phyloP scores from a whole-genome alignment of 2,888 invertebrate species.

The Sminthurinus aureus region DNA sequence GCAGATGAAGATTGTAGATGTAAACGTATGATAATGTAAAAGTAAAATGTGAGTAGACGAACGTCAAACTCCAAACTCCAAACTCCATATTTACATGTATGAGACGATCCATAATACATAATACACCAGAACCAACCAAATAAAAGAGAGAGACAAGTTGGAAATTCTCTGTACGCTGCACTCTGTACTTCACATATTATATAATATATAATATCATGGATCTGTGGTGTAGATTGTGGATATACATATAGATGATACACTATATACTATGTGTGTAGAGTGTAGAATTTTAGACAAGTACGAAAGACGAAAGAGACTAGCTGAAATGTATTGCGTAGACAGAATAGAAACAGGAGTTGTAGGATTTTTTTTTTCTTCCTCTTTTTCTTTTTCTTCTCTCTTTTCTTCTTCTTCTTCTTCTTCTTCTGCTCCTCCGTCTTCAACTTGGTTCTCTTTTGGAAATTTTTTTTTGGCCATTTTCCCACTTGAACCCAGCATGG shows the following conservation, averaged over 20 bases:
- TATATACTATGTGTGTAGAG: neutral
- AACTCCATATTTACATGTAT: neutral
- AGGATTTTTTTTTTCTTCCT: constrained; percentile 20
- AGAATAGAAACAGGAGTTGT: constrained; percentile 35
- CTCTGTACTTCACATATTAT: neutral
- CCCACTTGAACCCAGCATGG: constrained; percentile 55
- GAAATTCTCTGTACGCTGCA: neutral
- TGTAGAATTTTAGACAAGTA: constrained; percentile 20
- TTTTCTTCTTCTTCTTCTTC: too few species aligned
- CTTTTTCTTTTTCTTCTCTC: too few species aligned
- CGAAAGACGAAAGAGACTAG: constrained; percentile 21
- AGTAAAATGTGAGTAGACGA: constrained; percentile 16
- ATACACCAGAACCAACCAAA: too few species aligned
- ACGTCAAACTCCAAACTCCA: constrained; percentile 6
- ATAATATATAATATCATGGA: too few species aligned
- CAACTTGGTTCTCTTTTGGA: constrained; percentile 21
- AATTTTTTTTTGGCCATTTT: constrained; percentile 53
- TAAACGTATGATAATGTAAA: constrained; percentile 20
- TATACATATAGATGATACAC: neutral
- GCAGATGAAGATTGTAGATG: neutral
- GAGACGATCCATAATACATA: constrained; percentile 20
- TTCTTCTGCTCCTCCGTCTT: neutral
- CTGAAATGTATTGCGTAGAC: constrained; percentile 32
- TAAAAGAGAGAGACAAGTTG: too few species aligned
- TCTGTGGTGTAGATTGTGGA: neutral